Base-by-base conservation (phyloP, 1,140 invertebrate species). In the Spodoptera litura region DNA sequence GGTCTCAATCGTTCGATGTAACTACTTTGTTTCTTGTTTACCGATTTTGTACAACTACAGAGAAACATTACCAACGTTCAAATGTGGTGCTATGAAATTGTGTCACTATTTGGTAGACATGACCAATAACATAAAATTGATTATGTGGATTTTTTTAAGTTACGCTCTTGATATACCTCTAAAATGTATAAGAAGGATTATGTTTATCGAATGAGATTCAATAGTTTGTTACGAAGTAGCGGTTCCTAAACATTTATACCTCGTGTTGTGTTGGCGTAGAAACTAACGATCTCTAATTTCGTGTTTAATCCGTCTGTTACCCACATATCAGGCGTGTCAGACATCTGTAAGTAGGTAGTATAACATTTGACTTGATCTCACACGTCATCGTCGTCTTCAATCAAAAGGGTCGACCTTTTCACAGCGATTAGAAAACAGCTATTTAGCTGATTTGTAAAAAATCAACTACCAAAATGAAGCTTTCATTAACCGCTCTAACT, bases 401-500 rank as follows among this genome's bases (percentile, higher is more conserved):
- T 70, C 27, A 70, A 70, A 77, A 77, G 74, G 73, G 58, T 64
- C 52, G 62, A 75, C 73, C 73, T 75, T 75, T 75, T 58, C 58
- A 53, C 59, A 15, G 59, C 51, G 59, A 75, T 61, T 75, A 62
- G 58, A 75, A 75, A 70, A 64, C 44, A 25, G 53, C 56, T 73
- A 49, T 44, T 44, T 52, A 73, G 71, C 55, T 38, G 71, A 75
- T 62, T 53, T 59, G 49, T 64, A 64, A 62, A 68, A 66, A 77
- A 77, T 68, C 52, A 15, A 52, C 62, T 77, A 66, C 61, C 62
- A 77, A 77, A 77, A 77, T 44, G 51, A 68, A 77, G 49, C 74
- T 77, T 77, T 77, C 61, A 77, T 68, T 77, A 68, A 75, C 15
- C 51, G 27, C 49, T 53, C 66, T 35, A 70, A 77, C 74, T 77